Evolutionary conservation across 2,113 vertebrate genomes (phyloP), one percentile per base, ranked within the genome.

Genomic region (Alligator mississippiensis): DNA sequence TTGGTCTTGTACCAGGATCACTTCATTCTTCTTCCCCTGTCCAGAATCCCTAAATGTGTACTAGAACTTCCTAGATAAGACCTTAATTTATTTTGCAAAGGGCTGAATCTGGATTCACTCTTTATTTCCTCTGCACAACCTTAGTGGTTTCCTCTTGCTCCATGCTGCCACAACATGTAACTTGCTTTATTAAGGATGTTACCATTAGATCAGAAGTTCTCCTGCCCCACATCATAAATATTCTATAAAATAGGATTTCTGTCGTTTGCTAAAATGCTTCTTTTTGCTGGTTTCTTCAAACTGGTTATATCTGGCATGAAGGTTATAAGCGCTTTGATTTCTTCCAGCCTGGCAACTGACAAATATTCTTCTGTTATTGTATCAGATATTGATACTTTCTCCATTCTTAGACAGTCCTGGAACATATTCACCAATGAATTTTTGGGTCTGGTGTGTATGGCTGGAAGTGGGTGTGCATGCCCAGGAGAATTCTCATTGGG

Each of bases 21-120:
- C 80, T 92, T 88, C 85, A 77, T 38, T 94, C 88, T 92, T 78
- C 84, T 63, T 77, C 74, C 76, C 76, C 54, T 62, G 22, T 24
- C 3, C 55, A 77, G n/a, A 59, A 68, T 68, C n/a, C 76, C 90
- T 58, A 66, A 18, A 14, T 30, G 17, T 30, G 66, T 18, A 68
- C 66, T n/a, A 30, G 66, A 30, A 72, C 62, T 85, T 63, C 19
- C 1, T 77, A 66, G 82, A 92, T 92, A 88, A 94, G 80, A 85
- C 78, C 58, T 13, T 75, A 77, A 59, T 81, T 94, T 80, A 74
- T 92, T 90, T 94, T 74, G 54, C 38, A 18, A 30, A n/a, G 14
- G 66, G 9, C 16, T 68, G 28, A 17, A 30, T 66, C n/a, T 68
- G 16, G 7, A 30, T 30, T n/a, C 11, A 19, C 66, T 30, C 28